Evolutionary conservation across 2,113 vertebrate genomes (phyloP).

Genomic region (Catharus minimus): DNA sequence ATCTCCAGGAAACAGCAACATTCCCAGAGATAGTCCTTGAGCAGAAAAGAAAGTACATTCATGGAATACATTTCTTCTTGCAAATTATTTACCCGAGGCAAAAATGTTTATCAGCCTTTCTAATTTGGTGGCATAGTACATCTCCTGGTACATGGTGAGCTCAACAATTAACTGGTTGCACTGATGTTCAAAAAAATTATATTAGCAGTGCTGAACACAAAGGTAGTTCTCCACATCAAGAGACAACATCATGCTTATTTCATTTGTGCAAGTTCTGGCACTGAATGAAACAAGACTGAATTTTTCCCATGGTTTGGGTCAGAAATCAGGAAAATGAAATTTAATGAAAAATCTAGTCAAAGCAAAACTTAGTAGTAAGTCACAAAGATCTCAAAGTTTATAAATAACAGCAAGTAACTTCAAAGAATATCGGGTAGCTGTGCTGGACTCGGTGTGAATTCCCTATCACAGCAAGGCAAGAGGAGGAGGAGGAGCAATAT

Average conservation of each 20-base stretch:
- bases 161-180: background rate
- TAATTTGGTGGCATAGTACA: background rate
- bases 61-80: background rate
- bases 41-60: background rate
- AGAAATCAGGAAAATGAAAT: background rate
- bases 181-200: background rate
- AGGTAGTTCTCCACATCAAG: background rate
- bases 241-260: background rate
- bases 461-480: background rate
- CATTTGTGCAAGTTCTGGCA: background rate
- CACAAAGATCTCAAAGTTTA: background rate
- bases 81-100: constrained; percentile 18
- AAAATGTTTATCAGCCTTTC: background rate
- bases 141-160: background rate
- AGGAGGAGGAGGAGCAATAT: background rate
- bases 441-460: background rate
- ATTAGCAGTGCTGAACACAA: background rate
- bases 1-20: constrained; percentile 11
- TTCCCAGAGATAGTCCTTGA: constrained; percentile 17
- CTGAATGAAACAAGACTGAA: background rate
- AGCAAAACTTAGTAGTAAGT: background rate
- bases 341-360: background rate
- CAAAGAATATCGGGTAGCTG: background rate
- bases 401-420: background rate
- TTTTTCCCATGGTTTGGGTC: background rate